These are phyloP conservation scores for Coelinius sp. DNA, from an alignment of 2,888 invertebrate genomes.

Conservation along the genomic window DNA sequence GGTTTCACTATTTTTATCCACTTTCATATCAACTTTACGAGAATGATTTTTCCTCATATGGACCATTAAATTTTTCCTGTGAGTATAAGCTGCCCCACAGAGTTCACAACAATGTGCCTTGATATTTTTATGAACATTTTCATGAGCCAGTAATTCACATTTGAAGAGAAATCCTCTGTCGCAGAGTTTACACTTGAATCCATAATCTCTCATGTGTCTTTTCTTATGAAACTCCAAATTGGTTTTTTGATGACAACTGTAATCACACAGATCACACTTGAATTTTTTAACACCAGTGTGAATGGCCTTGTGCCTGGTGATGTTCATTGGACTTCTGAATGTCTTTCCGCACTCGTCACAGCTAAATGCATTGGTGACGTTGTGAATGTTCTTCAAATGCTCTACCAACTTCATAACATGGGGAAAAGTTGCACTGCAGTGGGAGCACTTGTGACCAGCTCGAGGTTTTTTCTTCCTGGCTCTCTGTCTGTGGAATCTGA, in stretches of 20 bases:
- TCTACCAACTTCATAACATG: constrained; percentile 65
- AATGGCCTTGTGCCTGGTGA: constrained; percentile 62
- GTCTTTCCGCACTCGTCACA: constrained; percentile 61
- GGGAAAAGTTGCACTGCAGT: constrained; percentile 60
- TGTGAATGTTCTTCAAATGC: constrained; percentile 64
- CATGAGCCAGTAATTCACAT: constrained; percentile 60
- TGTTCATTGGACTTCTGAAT: constrained; percentile 60
- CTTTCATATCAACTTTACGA: constrained; percentile 25
- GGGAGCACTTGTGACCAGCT: constrained; percentile 59
- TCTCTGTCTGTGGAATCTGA: constrained; percentile 40
- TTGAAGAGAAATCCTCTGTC: constrained; percentile 58
- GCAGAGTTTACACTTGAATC: constrained; percentile 58
- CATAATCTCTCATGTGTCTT: constrained; percentile 59
- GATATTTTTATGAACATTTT: constrained; percentile 55
- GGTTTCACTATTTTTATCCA: constrained; percentile 51
- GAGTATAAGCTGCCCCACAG: constrained; percentile 59
- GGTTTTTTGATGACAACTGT: constrained; percentile 60
- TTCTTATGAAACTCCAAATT: constrained; percentile 60
- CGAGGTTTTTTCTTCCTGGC: constrained; percentile 46
- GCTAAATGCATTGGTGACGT: constrained; percentile 60
- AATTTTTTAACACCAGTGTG: constrained; percentile 59
- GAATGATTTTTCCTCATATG: constrained; percentile 58
- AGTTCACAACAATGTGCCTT: constrained; percentile 57
- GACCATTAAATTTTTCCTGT: constrained; percentile 61
- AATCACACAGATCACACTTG: constrained; percentile 60